Percentiles rank a stretch among this genome's conserved stretches.
Conservation (phyloP, 2,797 vertebrate species). For the Lagorchestes hirsutus region DNA sequence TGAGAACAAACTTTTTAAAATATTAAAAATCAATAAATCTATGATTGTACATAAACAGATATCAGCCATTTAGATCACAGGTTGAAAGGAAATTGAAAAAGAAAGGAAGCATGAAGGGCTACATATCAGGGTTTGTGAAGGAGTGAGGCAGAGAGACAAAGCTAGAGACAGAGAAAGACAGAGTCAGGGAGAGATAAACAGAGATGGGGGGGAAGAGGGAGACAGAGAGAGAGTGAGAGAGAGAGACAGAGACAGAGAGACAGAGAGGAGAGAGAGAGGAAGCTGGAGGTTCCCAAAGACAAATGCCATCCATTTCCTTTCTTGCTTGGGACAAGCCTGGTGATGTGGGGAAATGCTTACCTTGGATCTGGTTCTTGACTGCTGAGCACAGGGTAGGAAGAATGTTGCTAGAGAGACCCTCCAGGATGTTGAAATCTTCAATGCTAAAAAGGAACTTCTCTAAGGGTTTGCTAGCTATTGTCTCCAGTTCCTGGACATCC, state of each 20-base stretch:
- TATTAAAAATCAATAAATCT: background rate
- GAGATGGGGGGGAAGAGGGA: too few species aligned
- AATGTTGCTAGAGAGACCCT: conserved; percentile 78
- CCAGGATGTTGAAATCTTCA: conserved; percentile 84
- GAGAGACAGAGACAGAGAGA: background rate
- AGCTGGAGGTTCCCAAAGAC: background rate
- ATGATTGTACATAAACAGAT: background rate
- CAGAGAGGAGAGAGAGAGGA: background rate
- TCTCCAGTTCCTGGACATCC: conserved; percentile 80
- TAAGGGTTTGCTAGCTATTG: conserved; percentile 87
- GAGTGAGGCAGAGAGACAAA: too few species aligned
- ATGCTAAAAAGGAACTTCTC: conserved; percentile 85
- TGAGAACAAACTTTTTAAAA: background rate
- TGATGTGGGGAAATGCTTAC: conserved; percentile 76
- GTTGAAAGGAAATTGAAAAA: background rate
- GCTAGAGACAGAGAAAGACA: too few species aligned
- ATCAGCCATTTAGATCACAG: background rate
- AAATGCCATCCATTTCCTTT: background rate
- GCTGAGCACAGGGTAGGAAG: conserved; percentile 86
- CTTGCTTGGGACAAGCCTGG: background rate
- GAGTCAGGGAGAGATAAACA: too few species aligned
- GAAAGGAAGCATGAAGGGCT: background rate
- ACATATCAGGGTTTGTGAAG: background rate
- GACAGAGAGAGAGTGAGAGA: too few species aligned
- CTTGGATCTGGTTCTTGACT: conserved; percentile 84